Conservation (phyloP, 2,888 invertebrate genomes). For the Aspidiotus rigidus region DNA sequence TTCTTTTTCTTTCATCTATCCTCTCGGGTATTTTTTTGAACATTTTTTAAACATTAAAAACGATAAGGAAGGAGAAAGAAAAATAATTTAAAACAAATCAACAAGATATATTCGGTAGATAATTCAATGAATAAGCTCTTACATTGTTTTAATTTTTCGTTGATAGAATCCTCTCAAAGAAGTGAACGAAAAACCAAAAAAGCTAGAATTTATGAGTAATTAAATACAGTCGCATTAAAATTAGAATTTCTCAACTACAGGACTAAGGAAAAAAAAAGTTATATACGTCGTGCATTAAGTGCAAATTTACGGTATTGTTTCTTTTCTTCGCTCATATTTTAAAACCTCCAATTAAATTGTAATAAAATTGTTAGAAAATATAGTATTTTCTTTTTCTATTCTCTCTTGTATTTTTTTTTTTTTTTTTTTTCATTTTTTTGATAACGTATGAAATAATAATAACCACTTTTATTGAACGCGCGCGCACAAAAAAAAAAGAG, state of each 20-base stretch:
- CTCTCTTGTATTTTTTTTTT: conserved; percentile 6
- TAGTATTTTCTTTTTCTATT: neutral
- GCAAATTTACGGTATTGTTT: no score
- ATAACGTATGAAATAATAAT: neutral
- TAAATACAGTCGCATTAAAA: conserved; percentile 20
- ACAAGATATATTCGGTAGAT: conserved; percentile 18
- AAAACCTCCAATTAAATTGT: no score
- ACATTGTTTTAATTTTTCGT: conserved; percentile 7
- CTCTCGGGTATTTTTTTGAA: neutral
- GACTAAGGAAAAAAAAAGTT: neutral
- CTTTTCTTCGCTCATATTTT: no score
- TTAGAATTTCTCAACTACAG: conserved; percentile 21
- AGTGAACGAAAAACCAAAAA: neutral
- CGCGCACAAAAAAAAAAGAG: no score
- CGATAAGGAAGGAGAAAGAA: neutral
- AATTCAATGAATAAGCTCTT: conserved; percentile 31
- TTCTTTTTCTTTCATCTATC: neutral
- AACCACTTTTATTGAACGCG: neutral
- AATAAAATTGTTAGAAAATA: no score
- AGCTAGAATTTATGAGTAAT: conserved; percentile 5
- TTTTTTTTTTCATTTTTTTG: neutral
- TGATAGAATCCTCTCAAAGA: neutral
- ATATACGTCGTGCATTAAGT: no score
- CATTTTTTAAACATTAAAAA: neutral
- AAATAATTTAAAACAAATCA: neutral